These are phyloP conservation scores for Falco biarmicus DNA, from an alignment of 2,797 vertebrate genomes.

Conservation along the genomic window DNA sequence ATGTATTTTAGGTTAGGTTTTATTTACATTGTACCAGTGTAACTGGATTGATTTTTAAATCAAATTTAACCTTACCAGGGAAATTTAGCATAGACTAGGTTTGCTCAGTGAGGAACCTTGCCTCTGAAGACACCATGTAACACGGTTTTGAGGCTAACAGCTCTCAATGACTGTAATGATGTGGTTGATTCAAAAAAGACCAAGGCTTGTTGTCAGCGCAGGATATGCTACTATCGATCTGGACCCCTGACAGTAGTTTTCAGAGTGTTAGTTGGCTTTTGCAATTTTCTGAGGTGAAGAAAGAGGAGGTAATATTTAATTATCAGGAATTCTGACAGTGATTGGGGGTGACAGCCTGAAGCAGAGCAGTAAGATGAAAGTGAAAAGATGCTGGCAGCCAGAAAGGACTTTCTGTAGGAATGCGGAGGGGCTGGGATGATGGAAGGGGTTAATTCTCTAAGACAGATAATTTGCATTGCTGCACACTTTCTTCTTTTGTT, in stretches of 20 bases:
- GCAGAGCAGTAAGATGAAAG: background rate
- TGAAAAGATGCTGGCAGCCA: background rate
- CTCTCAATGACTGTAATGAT: background rate
- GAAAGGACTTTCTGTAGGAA: background rate
- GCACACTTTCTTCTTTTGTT: constrained; percentile 44
- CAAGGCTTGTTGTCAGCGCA: background rate
- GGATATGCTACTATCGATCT: background rate
- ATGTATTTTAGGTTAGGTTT: background rate
- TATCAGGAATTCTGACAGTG: background rate
- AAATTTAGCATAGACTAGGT: background rate
- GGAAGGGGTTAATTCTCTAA: constrained; percentile 7
- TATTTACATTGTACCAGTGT: background rate
- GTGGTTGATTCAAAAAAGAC: background rate
- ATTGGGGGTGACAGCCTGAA: background rate
- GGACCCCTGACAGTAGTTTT: background rate
- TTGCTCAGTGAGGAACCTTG: background rate
- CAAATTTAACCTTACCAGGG: background rate
- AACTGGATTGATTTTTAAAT: background rate
- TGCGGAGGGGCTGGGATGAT: background rate
- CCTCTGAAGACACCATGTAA: background rate
- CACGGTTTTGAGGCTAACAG: background rate
- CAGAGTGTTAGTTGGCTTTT: background rate
- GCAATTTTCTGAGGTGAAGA: background rate
- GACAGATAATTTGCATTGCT: constrained; percentile 36
- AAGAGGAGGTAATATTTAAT: background rate